Evolutionary conservation across 2,113 vertebrate species (phyloP), one percentile per base, ranked within the genome.

Genomic region (Tetrao urogallus): DNA sequence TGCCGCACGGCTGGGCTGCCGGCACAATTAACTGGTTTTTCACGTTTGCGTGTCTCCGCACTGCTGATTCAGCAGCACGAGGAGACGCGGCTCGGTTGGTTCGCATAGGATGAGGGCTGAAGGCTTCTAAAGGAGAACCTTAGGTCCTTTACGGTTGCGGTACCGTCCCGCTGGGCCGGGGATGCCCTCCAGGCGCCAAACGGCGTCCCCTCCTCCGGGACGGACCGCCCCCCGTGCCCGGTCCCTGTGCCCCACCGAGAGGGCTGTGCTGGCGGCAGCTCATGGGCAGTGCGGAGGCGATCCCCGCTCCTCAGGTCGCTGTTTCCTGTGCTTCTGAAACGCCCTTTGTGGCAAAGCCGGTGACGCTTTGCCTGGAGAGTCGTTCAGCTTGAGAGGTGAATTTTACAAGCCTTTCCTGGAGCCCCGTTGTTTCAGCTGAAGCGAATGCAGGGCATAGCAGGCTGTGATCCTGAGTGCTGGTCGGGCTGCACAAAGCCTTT

Each of bases 171-270:
- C 61, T 3, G 47, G 1, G 6, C 25, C 1, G 1, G 42, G 34
- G 61, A 6, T 3, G 0, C 27, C 25, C 12, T 45, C 15, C 8
- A 4, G 36, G 22, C 5, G 30, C 36, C 48, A 1, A n/a, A 24
- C 6, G 50, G 54, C 34, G 22, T 7, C 12, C 34, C 8, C 34
- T 57, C 16, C 30, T 57, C n/a, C 22, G 6, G 6, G 10, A 38
- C 22, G 60, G 22, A 2, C 50, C 12, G 13, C 6, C 22, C n/a
- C 70, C 47, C 18, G 9, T 47, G 45, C 43, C 43, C 43, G 43
- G 17, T 45, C 66, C 10, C 10, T 32, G 8, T 0, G 0, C 11
- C 15, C 32, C 60, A 32, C 56, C 60, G 36, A 5, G 47, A 60
- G 30, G 9, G 1, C 28, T 56, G 42, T 1, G 0, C 27, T 70